A percentile compares a stretch with the other conserved stretches of the same genome.
phyloP scores from a whole-genome alignment of 2,888 invertebrate species.

The Drosophila mulleri region DNA sequence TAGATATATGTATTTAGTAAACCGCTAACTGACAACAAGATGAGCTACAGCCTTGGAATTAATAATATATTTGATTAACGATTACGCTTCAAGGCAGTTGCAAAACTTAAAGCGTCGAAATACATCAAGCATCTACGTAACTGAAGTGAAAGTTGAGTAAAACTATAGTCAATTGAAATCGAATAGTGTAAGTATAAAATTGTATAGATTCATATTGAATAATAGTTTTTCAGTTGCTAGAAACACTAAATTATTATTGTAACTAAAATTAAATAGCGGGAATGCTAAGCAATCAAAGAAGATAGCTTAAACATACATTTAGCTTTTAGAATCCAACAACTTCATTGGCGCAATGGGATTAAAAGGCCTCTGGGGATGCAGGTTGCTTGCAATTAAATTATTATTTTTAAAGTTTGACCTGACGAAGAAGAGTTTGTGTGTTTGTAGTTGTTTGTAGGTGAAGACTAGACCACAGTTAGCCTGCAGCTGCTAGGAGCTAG shows the following conservation, averaged over 20 bases:
- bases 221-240: too few relatives aligned
- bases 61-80: conserved; percentile 10
- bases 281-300: not conserved
- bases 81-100: not conserved
- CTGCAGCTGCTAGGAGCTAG: conserved; percentile 21
- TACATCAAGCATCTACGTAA: not conserved
- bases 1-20: conserved; percentile 3
- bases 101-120: too few relatives aligned
- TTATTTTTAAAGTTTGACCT: conserved; percentile 2
- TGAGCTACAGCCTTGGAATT: conserved; percentile 11
- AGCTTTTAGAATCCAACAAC: not conserved
- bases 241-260: not conserved
- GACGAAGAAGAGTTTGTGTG: not conserved
- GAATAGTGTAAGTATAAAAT: too few relatives aligned
- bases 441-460: conserved; percentile 51
- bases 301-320: not conserved
- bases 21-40: conserved; percentile 2
- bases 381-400: not conserved
- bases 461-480: conserved; percentile 24
- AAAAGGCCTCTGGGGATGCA: not conserved
- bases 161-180: not conserved
- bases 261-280: not conserved
- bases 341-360: not conserved
- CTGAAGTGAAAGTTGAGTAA: not conserved
- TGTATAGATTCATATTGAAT: too few relatives aligned